phyloP scores from a whole-genome alignment of 1,140 invertebrate genomes.

The Acromyrmex charruanus region DNA sequence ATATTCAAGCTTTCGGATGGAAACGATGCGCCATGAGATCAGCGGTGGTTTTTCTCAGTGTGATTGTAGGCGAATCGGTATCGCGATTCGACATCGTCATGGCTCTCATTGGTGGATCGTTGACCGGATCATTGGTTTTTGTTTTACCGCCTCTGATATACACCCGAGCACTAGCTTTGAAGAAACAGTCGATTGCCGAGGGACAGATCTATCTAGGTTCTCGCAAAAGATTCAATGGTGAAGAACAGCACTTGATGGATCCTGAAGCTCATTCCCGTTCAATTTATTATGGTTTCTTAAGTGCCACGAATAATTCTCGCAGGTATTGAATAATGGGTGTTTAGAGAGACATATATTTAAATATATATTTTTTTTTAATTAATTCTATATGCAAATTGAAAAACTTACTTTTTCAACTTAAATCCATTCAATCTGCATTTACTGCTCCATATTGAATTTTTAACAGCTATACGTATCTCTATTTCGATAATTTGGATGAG shows the following conservation, averaged over 20 bases:
- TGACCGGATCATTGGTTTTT: constrained; percentile 94
- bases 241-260: constrained; percentile 69
- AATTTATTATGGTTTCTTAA: constrained; percentile 69
- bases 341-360: not conserved
- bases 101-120: constrained; percentile 93
- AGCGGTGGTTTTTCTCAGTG: constrained; percentile 89
- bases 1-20: constrained; percentile 91
- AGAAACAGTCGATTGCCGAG: constrained; percentile 62
- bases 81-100: constrained; percentile 96
- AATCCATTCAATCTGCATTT: not conserved
- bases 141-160: constrained; percentile 95
- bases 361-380: not conserved
- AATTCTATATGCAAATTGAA: not conserved
- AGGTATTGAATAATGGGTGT: not conserved
- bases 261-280: constrained; percentile 81
- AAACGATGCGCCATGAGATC: constrained; percentile 92
- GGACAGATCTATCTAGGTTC: constrained; percentile 72
- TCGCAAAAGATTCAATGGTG: constrained; percentile 71
- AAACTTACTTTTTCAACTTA: not conserved
- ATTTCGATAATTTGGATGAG: constrained; percentile 77
- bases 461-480: constrained; percentile 79
- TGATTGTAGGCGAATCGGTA: constrained; percentile 93
- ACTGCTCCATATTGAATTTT: not conserved
- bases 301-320: constrained; percentile 43
- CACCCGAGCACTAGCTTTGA: constrained; percentile 81